These are phyloP conservation scores for Oryzias curvinotus DNA, from an alignment of 2,113 vertebrate species.

Conservation along the genomic window DNA sequence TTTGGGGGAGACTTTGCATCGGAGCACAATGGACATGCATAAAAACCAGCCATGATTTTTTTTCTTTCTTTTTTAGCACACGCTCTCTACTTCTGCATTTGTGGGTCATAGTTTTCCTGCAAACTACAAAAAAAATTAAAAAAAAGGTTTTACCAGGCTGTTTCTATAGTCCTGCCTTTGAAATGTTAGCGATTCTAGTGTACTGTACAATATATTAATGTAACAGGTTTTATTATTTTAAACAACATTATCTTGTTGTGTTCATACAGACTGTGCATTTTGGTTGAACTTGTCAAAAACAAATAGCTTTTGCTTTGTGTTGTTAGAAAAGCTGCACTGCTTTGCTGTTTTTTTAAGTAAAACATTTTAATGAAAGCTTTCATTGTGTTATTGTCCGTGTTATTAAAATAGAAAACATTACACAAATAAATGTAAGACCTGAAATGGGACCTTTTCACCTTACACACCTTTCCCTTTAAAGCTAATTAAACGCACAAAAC, in stretches of 20 bases:
- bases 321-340: conserved; percentile 23
- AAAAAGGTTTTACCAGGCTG: conserved; percentile 16
- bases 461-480: conserved; percentile 4
- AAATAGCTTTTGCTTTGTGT: conserved; percentile 26
- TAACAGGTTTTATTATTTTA: conserved; percentile 13
- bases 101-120: conserved; percentile 25
- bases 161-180: conserved; percentile 34
- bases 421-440: too few species aligned
- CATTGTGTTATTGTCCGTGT: conserved; percentile 22
- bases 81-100: conserved; percentile 18
- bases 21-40: conserved; percentile 25
- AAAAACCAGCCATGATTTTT: conserved; percentile 52
- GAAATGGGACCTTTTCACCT: not conserved
- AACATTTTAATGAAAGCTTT: conserved; percentile 50
- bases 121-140: conserved; percentile 22
- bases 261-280: conserved; percentile 27
- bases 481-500: conserved; percentile 8
- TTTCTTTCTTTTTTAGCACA: conserved; percentile 14
- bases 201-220: not conserved
- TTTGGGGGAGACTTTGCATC: not conserved
- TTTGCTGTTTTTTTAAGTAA: conserved; percentile 36
- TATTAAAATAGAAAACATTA: conserved; percentile 1
- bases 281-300: conserved; percentile 12
- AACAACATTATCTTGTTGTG: conserved; percentile 17
- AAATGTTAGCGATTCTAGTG: conserved; percentile 15